Conservation (phyloP, 2,888 invertebrate species). For the Yponomeuta cagnagella region DNA sequence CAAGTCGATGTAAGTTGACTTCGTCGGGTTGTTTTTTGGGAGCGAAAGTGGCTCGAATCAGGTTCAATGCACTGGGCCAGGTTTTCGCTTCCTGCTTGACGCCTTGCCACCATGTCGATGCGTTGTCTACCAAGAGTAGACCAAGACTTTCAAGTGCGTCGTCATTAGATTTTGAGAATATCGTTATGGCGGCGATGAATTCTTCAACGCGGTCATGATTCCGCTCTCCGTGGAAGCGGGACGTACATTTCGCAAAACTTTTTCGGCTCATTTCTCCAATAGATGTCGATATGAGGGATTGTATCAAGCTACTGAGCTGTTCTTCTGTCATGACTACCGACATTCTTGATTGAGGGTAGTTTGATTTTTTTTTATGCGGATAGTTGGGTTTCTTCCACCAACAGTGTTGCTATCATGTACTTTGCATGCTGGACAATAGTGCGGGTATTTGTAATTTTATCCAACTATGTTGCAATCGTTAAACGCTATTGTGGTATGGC, state of each 20-base stretch:
- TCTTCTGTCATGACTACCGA: background rate
- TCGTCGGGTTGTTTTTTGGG: no score
- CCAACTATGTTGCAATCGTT: no score
- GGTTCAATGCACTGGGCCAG: background rate
- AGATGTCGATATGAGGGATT: background rate
- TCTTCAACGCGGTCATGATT: constrained; percentile 4
- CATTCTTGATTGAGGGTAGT: no score
- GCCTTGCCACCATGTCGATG: constrained; percentile 2
- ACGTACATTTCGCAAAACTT: background rate
- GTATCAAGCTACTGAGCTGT: constrained; percentile 5
- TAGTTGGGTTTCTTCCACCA: background rate
- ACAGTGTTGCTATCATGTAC: no score
- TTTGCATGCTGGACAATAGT: no score
- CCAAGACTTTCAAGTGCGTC: constrained; percentile 1
- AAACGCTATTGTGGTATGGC: no score
- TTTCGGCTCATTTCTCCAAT: constrained; percentile 1
- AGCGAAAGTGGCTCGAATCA: background rate
- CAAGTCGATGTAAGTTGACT: no score
- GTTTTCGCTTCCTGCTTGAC: background rate
- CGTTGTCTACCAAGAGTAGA: background rate
- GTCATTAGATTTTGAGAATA: background rate
- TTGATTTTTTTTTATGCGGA: background rate
- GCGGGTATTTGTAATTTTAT: no score
- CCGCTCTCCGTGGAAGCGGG: background rate
- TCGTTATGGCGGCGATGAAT: background rate